Conservation (phyloP, 2,113 vertebrate genomes). For the human (Homo sapiens) region GRCh38 chr20:24256001-24256500, state of each 20-base stretch:
- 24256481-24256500: neutral
- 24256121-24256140: neutral
- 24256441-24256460: neutral
- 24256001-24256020: neutral
- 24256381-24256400: accelerated
- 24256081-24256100: neutral
- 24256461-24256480: neutral
- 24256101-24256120: no score
- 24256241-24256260: neutral
- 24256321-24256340: neutral
- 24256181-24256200: neutral
- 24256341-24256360: neutral
- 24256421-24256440: neutral
- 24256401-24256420: neutral
- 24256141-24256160: neutral
- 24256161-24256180: accelerated
- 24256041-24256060: neutral
- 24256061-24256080: accelerated
- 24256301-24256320: neutral
- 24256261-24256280: neutral
- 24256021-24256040: neutral
- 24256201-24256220: no score
- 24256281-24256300: neutral
- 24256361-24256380: neutral
- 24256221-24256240: neutral